Percentiles rank a stretch among this genome's conserved stretches.
These are phyloP conservation scores for Semotilus atromaculatus DNA, from an alignment of 2,797 vertebrate genomes.

Conservation along the genomic window DNA sequence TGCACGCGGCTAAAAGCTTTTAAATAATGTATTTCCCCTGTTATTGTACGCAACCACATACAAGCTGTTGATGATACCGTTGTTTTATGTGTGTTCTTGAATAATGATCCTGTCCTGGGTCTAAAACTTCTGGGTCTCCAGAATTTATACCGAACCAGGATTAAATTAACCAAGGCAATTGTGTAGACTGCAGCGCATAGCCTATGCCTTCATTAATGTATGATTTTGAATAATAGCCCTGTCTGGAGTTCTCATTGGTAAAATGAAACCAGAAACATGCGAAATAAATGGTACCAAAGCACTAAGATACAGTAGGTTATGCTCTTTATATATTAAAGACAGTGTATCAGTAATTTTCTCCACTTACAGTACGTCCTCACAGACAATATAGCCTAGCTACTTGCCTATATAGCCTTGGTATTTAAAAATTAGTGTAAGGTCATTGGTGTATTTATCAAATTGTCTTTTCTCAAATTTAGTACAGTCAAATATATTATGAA, in stretches of 20 bases:
- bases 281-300: background rate
- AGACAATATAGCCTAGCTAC: too few species aligned
- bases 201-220: slow-evolving; percentile 10
- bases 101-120: background rate
- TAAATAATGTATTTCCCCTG: background rate
- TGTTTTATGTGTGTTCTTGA: slow-evolving; percentile 13
- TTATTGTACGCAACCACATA: background rate
- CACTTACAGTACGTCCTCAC: background rate
- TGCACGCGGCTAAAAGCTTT: background rate
- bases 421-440: background rate
- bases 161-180: background rate
- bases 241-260: background rate
- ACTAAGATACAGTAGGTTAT: background rate
- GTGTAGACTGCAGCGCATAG: background rate
- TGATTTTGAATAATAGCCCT: background rate
- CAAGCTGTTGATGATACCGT: background rate
- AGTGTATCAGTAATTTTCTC: background rate
- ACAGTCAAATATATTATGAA: background rate
- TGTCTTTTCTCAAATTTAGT: background rate
- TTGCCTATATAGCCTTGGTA: background rate
- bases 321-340: background rate
- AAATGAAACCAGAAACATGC: slow-evolving; percentile 4
- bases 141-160: background rate
- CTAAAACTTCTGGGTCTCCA: background rate
- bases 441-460: background rate